Conservation (phyloP, 2,888 invertebrate genomes). For the Rotaria sp. region DNA sequence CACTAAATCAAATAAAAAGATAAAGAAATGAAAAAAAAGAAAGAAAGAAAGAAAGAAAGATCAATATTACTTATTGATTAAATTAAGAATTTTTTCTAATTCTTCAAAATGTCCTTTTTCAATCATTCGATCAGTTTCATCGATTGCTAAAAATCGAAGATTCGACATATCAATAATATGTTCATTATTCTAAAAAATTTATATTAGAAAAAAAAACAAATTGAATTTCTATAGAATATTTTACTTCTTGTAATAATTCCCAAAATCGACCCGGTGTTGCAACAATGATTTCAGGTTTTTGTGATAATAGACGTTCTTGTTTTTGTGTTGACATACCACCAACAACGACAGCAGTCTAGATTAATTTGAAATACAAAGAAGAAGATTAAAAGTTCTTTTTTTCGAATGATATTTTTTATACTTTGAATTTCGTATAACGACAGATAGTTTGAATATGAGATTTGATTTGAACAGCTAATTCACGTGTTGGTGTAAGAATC, state of each 20-base stretch:
- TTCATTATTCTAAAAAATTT: conserved; percentile 19
- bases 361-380: conserved; percentile 59
- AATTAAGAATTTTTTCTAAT: conserved; percentile 70
- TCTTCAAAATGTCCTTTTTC: conserved; percentile 92
- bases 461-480: conserved; percentile 66
- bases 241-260: conserved; percentile 39
- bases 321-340: conserved; percentile 73
- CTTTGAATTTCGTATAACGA: conserved; percentile 36
- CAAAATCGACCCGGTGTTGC: conserved; percentile 78
- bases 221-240: background rate
- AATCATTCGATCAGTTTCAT: conserved; percentile 96
- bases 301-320: conserved; percentile 74
- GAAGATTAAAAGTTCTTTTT: background rate
- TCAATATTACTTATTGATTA: conserved; percentile 66
- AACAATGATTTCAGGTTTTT: conserved; percentile 82
- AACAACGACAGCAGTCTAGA: conserved; percentile 72
- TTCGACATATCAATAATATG: conserved; percentile 28
- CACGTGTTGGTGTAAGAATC: conserved; percentile 79
- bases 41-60: background rate
- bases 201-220: background rate
- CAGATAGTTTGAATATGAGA: conserved; percentile 75
- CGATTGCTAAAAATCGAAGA: conserved; percentile 66
- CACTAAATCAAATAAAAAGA: conserved; percentile 46
- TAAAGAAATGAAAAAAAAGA: background rate
- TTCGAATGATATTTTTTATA: background rate